A percentile compares a stretch with the other conserved stretches of the same genome.
Evolutionary conservation across 2,797 vertebrate species (phyloP).

Genomic region (Tokudaia muenninki): DNA sequence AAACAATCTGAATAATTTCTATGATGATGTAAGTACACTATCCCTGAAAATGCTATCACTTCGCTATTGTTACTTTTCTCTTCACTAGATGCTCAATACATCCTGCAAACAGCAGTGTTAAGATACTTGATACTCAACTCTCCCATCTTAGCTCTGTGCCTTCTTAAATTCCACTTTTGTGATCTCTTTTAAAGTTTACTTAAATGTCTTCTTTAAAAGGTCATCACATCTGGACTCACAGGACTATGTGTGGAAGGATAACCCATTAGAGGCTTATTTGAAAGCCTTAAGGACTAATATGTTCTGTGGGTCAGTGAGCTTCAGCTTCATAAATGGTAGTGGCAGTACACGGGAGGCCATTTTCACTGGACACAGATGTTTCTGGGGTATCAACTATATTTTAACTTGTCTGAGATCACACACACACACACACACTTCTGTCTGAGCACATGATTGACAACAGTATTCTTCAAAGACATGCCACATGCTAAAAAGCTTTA

Average conservation of each 20-base stretch:
- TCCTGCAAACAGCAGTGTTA: background rate
- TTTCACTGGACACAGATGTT: conserved; percentile 5
- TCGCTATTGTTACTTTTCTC: background rate
- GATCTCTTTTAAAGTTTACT: conserved; percentile 53
- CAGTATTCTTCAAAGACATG: background rate
- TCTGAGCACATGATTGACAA: conserved; percentile 20
- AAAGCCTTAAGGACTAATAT: conserved; percentile 11
- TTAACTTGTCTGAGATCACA: conserved; percentile 36
- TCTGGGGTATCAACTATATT: background rate
- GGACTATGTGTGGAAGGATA: background rate
- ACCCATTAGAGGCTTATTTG: background rate
- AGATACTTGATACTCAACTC: background rate
- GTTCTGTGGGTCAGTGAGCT: background rate
- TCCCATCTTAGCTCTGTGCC: background rate
- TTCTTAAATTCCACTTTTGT: conserved; percentile 34
- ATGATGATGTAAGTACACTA: background rate
- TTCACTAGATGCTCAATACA: background rate
- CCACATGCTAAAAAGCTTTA: conserved; percentile 24
- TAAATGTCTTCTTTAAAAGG: background rate
- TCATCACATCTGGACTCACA: conserved; percentile 14
- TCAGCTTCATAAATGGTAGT: conserved; percentile 12
- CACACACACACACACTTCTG: background rate
- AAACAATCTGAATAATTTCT: background rate
- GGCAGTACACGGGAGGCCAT: background rate
- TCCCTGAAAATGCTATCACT: background rate